Percentiles rank a stretch among this genome's conserved stretches.
Conservation (phyloP, 2,888 invertebrate species). For the Chymomyza procnemis region DNA sequence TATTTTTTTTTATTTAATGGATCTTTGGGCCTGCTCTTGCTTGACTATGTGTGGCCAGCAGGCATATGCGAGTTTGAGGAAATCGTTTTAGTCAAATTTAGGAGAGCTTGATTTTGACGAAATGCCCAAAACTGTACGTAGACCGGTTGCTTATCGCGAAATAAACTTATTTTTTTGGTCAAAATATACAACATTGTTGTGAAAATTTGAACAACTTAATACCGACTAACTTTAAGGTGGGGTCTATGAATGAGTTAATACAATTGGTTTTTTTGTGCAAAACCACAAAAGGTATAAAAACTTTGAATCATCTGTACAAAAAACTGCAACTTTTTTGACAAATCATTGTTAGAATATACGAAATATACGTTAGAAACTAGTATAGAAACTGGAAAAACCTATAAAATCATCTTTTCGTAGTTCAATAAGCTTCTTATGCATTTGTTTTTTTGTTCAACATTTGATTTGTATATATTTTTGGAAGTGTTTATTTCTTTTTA, state of each 20-base stretch:
- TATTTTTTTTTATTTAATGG: background rate
- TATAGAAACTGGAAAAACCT: too few species aligned
- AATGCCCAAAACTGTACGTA: background rate
- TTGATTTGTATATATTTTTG: too few species aligned
- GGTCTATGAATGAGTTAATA: background rate
- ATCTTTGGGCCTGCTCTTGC: background rate
- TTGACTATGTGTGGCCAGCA: background rate
- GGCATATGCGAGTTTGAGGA: background rate
- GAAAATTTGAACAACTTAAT: background rate
- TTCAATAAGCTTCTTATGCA: too few species aligned
- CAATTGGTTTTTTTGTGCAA: background rate
- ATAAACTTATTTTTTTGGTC: background rate
- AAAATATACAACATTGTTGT: background rate
- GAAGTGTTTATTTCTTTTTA: too few species aligned
- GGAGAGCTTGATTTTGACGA: background rate
- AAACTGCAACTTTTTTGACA: background rate
- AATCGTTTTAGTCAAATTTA: background rate
- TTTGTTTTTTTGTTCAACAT: too few species aligned
- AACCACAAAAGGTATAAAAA: background rate
- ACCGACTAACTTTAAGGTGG: background rate
- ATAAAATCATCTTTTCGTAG: too few species aligned
- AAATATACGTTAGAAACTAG: too few species aligned
- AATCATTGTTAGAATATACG: too few species aligned
- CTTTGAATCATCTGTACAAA: background rate
- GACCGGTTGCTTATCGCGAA: background rate